phyloP scores from a whole-genome alignment of 2,888 invertebrate genomes.

The Macrophya alboannulata region DNA sequence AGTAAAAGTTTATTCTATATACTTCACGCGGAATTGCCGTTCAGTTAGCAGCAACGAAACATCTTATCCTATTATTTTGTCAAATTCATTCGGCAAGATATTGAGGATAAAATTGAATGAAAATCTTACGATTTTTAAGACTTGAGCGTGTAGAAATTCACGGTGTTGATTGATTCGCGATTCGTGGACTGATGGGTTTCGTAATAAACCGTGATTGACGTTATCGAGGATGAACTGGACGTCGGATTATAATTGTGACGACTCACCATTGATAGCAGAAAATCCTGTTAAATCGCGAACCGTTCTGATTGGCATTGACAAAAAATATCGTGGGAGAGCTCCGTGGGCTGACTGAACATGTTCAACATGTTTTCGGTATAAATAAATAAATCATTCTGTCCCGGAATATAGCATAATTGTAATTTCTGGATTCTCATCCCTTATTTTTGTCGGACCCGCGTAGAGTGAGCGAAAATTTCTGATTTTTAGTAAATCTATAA shows the following conservation, averaged over 20 bases:
- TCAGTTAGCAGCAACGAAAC: too few relatives aligned
- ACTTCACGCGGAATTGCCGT: neutral
- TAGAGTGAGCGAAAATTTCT: neutral
- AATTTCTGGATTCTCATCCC: neutral
- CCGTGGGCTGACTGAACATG: neutral
- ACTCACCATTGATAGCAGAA: constrained; percentile 17
- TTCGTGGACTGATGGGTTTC: neutral
- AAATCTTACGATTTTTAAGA: neutral
- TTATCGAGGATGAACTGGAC: neutral
- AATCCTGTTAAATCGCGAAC: constrained; percentile 20
- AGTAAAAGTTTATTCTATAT: neutral
- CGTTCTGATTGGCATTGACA: neutral
- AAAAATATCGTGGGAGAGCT: neutral
- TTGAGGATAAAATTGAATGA: neutral
- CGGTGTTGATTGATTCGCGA: neutral
- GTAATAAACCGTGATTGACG: neutral
- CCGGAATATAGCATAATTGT: neutral
- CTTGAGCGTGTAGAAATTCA: neutral
- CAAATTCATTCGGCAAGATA: neutral
- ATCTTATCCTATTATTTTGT: neutral
- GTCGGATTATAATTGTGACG: neutral
- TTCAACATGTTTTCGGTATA: neutral
- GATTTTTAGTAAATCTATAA: neutral
- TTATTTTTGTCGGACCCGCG: neutral
- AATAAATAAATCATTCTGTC: neutral